Evolutionary conservation across 2,113 vertebrate genomes (phyloP), one percentile per base, ranked within the genome.

Genomic region (Nothobranchius furzeri): DNA sequence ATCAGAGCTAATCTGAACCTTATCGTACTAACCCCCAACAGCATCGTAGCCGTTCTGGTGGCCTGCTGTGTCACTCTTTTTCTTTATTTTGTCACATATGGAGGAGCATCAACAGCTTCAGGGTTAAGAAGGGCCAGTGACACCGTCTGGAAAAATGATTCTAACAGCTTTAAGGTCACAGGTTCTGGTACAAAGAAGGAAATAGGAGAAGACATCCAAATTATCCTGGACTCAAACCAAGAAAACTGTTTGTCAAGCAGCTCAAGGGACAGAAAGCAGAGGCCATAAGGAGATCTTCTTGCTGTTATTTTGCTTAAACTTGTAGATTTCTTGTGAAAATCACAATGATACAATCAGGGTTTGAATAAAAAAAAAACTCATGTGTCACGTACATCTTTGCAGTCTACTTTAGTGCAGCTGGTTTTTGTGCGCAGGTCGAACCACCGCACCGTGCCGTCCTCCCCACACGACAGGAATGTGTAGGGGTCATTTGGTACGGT

Each of bases 401-500:
- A 99, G 86, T 99, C 96, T 93, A 98, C 96, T 88, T 98, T 98
- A 53, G 95, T 96, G 88, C 98, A 99, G 91, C 96, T 98, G 6
- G 96, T 98, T 92, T 98, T 99, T 66, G 92, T 96, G 85, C 96
- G 95, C 37, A 97, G 94, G 89, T 99, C 98, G 85, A 99, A 99
- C 98, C 98, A 99, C 75, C 98, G 91, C 58, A 99, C 98, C 0
- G 97, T 99, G 77, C 98, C 98, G 72, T 99, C 97, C 90, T 99
- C 98, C 77, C 98, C 98, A 81, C 98, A 99, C 8, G 98, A 99
- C 68, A 99, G 93, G 82, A 99, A 99, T 59, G 97, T 98, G 78
- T 96, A 98, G 15, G 97, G 97, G 90, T 99, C 98, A 78, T 96
- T 98, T 68, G 97, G 98, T 86, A 99, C 96, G 4, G 96, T 99